Conservation (phyloP, 2,797 vertebrate species). For the Siniperca undulata region DNA sequence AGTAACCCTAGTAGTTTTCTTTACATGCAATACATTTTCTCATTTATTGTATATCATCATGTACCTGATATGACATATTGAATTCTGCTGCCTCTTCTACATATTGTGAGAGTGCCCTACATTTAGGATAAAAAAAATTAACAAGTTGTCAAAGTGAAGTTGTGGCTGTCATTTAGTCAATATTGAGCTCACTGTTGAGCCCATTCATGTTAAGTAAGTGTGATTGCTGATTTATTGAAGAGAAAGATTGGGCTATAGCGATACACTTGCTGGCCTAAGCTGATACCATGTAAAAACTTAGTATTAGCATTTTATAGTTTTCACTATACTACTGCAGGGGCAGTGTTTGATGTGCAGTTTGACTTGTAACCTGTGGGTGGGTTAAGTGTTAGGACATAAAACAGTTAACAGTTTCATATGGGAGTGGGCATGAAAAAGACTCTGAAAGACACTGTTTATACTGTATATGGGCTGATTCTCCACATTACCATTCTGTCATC, state of each 20-base stretch:
- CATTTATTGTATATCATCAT: background rate
- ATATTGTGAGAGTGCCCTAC: too few species aligned
- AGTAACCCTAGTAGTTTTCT: background rate
- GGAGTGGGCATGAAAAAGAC: slow-evolving; percentile 10
- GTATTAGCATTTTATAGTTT: background rate
- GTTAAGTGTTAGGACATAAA: slow-evolving; percentile 13
- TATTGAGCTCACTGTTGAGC: background rate
- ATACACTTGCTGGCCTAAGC: background rate
- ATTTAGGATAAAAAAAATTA: too few species aligned
- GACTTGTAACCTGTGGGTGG: slow-evolving; percentile 30
- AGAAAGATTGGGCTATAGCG: background rate
- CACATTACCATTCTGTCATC: background rate
- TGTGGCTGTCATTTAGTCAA: background rate
- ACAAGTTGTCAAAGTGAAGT: background rate
- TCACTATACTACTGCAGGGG: background rate
- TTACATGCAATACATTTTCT: background rate
- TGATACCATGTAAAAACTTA: background rate
- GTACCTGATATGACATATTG: background rate
- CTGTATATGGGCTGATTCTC: background rate
- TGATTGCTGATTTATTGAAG: background rate
- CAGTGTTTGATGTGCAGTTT: slow-evolving; percentile 10
- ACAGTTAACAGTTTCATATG: slow-evolving; percentile 11
- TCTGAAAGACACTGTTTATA: background rate
- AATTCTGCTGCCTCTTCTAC: background rate
- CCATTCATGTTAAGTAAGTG: background rate